phyloP scores from a whole-genome alignment of 2,797 vertebrate genomes.

The Psittacula echo region DNA sequence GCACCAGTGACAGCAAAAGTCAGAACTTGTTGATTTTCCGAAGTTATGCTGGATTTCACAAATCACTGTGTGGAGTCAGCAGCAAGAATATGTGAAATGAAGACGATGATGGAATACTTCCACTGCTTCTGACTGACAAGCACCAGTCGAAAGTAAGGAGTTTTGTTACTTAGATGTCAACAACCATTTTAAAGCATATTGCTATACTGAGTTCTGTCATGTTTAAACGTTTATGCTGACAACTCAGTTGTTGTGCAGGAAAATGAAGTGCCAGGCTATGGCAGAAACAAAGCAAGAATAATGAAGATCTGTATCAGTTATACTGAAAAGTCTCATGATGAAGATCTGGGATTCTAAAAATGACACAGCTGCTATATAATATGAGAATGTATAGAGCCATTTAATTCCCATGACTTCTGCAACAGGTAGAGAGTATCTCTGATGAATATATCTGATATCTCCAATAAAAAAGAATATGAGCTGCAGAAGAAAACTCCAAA shows the following conservation, averaged over 20 bases:
- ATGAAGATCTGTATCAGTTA: neutral
- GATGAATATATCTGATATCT: neutral
- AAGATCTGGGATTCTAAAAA: neutral
- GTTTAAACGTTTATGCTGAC: conserved; percentile 19
- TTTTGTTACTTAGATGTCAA: neutral
- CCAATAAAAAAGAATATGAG: neutral
- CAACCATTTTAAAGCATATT: neutral
- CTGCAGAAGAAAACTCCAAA: neutral
- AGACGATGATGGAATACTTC: neutral
- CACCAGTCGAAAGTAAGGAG: neutral
- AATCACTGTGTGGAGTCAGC: neutral
- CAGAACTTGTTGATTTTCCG: conserved; percentile 5
- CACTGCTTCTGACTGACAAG: neutral
- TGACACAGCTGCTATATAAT: neutral
- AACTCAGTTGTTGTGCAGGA: neutral
- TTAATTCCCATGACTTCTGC: neutral
- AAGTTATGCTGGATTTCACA: neutral
- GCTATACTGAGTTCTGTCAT: conserved; percentile 2
- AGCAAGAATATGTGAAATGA: neutral
- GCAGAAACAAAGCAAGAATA: neutral
- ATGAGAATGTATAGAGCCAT: neutral
- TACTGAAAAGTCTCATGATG: neutral
- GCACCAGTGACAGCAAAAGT: conserved; percentile 1
- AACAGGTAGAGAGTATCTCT: neutral
- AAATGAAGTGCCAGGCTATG: neutral